Base-by-base conservation (phyloP, 2,888 invertebrate genomes). In the Drosophila kuntzei region DNA sequence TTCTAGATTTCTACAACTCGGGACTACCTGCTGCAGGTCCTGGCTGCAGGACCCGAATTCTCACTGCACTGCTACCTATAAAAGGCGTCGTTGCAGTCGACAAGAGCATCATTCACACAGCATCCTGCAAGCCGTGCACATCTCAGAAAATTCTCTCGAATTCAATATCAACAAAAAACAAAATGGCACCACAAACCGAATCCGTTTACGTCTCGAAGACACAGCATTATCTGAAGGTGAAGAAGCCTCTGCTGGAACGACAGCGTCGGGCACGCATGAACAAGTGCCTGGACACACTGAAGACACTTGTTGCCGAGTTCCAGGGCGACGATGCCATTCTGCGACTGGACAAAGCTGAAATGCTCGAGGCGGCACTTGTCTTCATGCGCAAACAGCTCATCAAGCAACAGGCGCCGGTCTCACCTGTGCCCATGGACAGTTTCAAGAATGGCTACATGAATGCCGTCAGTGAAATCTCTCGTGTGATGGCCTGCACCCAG, bases 171-270 rank as follows among this genome's bases (percentile, higher is more conserved):
- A 3, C 25, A 37, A 20, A 12, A n/a, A 41, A 73, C 84, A 73
- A 87, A 67, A 86, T 86, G 85, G 79, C 88, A 57, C 80, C 88
- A 44, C 86, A 87, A 59, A 71, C 59, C 18, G 57, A 71, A 68
- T 53, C 68, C 25, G 32, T 63, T 25, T 73, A 80, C 80, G 97
- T 97, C 89, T 87, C 91, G 46, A 95, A 97, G 92, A 97, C 97
- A 89, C 97, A 97, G 93, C 97, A 97, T 92, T 97, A 97, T 93
- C 94, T 97, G 93, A 97, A 97, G 95, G 97, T 97, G 91, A 97
- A 97, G 96, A 97, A 97, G 92, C 97, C 97, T 89, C 95, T 97
- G 95, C 93, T 97, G 84, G 97, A 97, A 93, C 94, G 97, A 85
- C 97, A 97, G 92, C 94, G 97, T 71, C 94, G 97, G 83, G 97